phyloP scores from a whole-genome alignment of 2,113 vertebrate species.

The Chlorodrepanis virens region DNA sequence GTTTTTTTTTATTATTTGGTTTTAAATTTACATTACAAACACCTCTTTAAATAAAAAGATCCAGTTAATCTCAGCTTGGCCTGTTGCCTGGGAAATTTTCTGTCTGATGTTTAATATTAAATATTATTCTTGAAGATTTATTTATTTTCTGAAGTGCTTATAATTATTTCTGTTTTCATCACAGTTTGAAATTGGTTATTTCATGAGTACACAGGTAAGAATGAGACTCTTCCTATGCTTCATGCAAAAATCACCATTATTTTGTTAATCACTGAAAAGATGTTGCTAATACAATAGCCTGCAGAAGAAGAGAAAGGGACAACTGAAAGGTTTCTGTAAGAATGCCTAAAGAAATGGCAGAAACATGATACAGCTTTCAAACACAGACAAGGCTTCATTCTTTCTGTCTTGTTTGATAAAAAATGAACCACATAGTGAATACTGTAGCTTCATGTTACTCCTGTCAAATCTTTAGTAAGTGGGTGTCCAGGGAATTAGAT shows the following conservation, averaged over 20 bases:
- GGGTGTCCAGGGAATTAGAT: constrained; percentile 53
- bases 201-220: background rate
- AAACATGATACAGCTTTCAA: constrained; percentile 51
- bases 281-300: constrained; percentile 5
- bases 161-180: constrained; percentile 15
- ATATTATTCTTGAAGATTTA: background rate
- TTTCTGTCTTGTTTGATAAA: constrained; percentile 61
- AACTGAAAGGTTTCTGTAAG: constrained; percentile 19
- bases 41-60: constrained; percentile 2
- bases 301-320: background rate
- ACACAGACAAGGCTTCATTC: constrained; percentile 61
- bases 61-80: constrained; percentile 40
- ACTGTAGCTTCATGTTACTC: constrained; percentile 56
- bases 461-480: constrained; percentile 61
- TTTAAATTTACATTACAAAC: constrained; percentile 30
- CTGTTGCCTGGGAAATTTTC: constrained; percentile 38
- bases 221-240: background rate
- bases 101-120: constrained; percentile 12
- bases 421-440: constrained; percentile 46
- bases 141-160: constrained; percentile 25
- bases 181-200: background rate
- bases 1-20: constrained; percentile 13
- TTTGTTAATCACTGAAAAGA: constrained; percentile 7
- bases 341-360: constrained; percentile 46
- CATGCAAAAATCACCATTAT: background rate